Base-by-base conservation (phyloP, 2,113 vertebrate genomes). In the Callipepla squamata region DNA sequence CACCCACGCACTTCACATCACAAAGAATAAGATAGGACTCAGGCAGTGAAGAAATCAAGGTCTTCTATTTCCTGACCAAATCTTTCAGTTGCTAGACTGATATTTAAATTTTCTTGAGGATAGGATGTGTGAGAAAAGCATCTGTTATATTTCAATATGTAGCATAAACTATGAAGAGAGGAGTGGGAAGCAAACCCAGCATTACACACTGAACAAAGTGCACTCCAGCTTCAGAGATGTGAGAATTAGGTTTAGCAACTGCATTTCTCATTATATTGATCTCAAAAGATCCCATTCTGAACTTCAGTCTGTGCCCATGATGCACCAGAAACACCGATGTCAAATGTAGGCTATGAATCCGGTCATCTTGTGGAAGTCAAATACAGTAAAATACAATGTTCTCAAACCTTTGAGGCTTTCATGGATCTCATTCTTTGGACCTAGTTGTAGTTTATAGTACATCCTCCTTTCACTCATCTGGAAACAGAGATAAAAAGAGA, bases 401-500 rank as follows among this genome's bases (percentile, higher is more conserved):
- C 38, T 65, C 8, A 80, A 73, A 45, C 7, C 14, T n/a, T 26
- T 4, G 17, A 10, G 3, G 30, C 32, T 87, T 77, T 63, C 30
- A 72, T 22, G 13, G 13, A 20, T 50, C 1, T 90, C 13, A 58
- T 22, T 11, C 45, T 81, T 84, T 69, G 50, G 22, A 67, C 6
- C 9, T 19, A 14, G 14, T 40, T 84, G 59, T 92, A 48, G 15
- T 53, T 76, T 53, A 59, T 7, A n/a, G 4, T 4, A 17, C 34
- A 38, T 59, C 28, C 3, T 66, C 19, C 7, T 85, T 75, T 75
- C 38, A 68, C 8, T 59, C 8, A 6, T 82, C 21, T 5, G 1
- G 13, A 32, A 76, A 59, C 82, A 81, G 77, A 47, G 10, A 26
- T 81, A 47, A 51, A 79, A 94, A 87, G 85, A 72, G 5, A 73